These are phyloP conservation scores for Cryptocephalus moraei DNA, from an alignment of 2,888 invertebrate genomes.

Conservation along the genomic window DNA sequence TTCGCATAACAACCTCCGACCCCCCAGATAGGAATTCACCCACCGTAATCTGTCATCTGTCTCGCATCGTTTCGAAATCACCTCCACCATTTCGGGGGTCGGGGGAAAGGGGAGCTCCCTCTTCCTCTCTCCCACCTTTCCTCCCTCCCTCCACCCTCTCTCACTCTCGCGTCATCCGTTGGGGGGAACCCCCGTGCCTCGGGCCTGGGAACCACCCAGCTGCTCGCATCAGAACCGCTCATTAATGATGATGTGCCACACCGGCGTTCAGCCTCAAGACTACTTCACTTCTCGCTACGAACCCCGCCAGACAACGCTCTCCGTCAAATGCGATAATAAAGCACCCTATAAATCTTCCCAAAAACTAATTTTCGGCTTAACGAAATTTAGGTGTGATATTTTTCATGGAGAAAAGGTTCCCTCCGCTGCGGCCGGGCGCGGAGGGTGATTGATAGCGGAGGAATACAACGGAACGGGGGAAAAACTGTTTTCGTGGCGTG, in stretches of 20 bases:
- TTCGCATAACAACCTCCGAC: constrained; percentile 1
- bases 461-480: too few relatives aligned
- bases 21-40: background rate
- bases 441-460: constrained; percentile 2
- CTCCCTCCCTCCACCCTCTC: background rate
- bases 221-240: constrained; percentile 43
- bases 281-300: constrained; percentile 56
- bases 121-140: constrained; percentile 3
- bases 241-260: constrained; percentile 64
- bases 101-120: background rate
- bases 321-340: constrained; percentile 22
- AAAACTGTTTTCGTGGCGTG: too few relatives aligned
- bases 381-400: constrained; percentile 18
- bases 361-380: constrained; percentile 20
- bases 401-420: constrained; percentile 5
- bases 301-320: constrained; percentile 22
- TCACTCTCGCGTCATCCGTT: constrained; percentile 2
- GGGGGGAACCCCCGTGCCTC: constrained; percentile 13
- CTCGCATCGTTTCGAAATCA: constrained; percentile 2
- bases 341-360: constrained; percentile 17
- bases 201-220: constrained; percentile 29
- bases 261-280: constrained; percentile 53
- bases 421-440: background rate
- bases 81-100: background rate
- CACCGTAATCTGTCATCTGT: constrained; percentile 4